Evolutionary conservation across 2,888 invertebrate genomes (phyloP).

Genomic region (Ganaspis brasiliensis): DNA sequence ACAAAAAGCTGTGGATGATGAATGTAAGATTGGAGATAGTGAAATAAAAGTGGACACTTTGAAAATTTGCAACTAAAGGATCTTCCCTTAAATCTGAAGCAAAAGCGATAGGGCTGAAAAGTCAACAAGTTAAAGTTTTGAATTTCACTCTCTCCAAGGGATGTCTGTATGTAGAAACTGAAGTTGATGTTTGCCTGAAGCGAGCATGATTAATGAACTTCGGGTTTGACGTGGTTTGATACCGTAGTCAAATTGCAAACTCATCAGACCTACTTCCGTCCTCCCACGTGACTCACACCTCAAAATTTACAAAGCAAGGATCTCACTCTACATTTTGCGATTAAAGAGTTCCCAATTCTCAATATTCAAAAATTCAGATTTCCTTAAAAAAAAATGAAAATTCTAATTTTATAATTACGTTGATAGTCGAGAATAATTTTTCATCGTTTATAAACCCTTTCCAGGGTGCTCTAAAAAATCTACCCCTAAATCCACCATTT

Average conservation of each 20-base stretch:
- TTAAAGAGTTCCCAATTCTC: not conserved
- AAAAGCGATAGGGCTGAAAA: slow-evolving; percentile 21
- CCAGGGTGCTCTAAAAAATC: too few species aligned
- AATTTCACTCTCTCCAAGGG: slow-evolving; percentile 48
- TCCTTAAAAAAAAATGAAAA: too few species aligned
- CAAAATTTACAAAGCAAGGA: slow-evolving; percentile 34
- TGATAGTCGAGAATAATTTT: too few species aligned
- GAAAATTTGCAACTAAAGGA: not conserved
- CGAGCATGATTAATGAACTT: slow-evolving; percentile 70
- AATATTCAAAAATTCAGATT: too few species aligned
- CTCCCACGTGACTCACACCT: slow-evolving; percentile 32
- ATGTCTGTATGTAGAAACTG: slow-evolving; percentile 44
- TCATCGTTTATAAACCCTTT: too few species aligned
- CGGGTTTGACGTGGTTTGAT: slow-evolving; percentile 67
- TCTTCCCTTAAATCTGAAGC: slow-evolving; percentile 5
- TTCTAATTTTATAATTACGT: too few species aligned
- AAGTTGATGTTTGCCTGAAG: slow-evolving; percentile 54
- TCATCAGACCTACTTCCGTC: slow-evolving; percentile 56
- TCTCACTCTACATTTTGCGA: slow-evolving; percentile 5
- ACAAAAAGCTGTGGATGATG: too few species aligned
- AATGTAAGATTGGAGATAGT: too few species aligned
- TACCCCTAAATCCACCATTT: too few species aligned
- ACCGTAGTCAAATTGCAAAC: slow-evolving; percentile 65
- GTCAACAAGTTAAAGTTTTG: slow-evolving; percentile 27
- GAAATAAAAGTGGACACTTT: too few species aligned